Percentiles rank a stretch among this genome's conserved stretches.
phyloP scores from a whole-genome alignment of 2,113 vertebrate species.

The Psephotus haematonotus region DNA sequence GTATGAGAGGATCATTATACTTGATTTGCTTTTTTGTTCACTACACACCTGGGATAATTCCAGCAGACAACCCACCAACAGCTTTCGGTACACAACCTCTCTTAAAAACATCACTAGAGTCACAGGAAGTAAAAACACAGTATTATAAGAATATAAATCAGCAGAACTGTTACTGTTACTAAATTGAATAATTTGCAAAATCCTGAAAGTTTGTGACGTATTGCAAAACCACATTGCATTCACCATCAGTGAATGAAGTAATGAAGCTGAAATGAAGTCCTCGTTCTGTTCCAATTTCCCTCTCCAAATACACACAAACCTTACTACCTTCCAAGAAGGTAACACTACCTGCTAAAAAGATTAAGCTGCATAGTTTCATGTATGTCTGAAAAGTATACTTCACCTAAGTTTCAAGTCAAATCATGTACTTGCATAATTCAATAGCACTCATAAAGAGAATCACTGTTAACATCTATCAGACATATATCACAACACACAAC shows the following conservation, averaged over 20 bases:
- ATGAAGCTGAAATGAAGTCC: constrained; percentile 16
- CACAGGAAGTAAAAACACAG: constrained; percentile 38
- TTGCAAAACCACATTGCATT: not conserved
- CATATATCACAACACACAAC: not conserved
- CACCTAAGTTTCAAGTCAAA: not conserved
- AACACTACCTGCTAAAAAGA: not conserved
- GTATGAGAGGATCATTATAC: too few species aligned
- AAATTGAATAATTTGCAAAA: constrained; percentile 41
- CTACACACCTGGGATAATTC: constrained; percentile 31
- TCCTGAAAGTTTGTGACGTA: constrained; percentile 6
- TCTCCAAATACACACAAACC: not conserved
- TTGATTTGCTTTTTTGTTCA: constrained; percentile 59
- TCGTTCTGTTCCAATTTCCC: not conserved
- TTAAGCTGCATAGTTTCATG: not conserved
- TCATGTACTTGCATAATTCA: not conserved
- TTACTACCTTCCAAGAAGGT: not conserved
- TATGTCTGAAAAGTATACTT: not conserved
- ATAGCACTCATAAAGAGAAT: not conserved
- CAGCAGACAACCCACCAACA: constrained; percentile 29
- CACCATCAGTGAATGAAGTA: not conserved
- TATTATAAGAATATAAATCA: constrained; percentile 33
- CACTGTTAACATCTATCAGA: not conserved
- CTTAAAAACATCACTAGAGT: constrained; percentile 14
- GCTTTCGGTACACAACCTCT: constrained; percentile 11
- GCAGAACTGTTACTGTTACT: constrained; percentile 22